These are phyloP conservation scores for Ectemnius lituratus DNA, from an alignment of 2,888 invertebrate species.

Conservation along the genomic window DNA sequence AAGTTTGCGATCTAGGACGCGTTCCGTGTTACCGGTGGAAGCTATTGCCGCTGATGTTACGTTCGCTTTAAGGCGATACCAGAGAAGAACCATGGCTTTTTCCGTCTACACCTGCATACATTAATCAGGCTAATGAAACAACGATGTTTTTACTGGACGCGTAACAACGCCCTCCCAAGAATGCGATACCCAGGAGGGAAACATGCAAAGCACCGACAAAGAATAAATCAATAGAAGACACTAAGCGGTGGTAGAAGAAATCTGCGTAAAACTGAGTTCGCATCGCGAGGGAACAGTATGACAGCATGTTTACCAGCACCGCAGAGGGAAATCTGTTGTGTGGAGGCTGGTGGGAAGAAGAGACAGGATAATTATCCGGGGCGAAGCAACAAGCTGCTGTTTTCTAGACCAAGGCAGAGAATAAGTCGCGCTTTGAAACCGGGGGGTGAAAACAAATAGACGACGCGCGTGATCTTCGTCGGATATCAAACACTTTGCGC, in stretches of 20 bases:
- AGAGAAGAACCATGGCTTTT: background rate
- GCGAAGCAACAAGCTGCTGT: background rate
- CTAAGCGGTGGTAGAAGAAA: background rate
- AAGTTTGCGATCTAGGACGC: slow-evolving; percentile 29
- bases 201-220: background rate
- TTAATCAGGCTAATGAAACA: slow-evolving; percentile 32
- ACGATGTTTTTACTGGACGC: slow-evolving; percentile 22
- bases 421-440: slow-evolving; percentile 3
- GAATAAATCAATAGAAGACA: background rate
- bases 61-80: background rate
- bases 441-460: no score
- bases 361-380: slow-evolving; percentile 8
- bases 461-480: no score
- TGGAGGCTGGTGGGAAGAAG: background rate
- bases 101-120: background rate
- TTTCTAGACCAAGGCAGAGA: background rate
- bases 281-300: background rate
- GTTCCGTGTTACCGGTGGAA: background rate
- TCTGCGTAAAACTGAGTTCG: background rate
- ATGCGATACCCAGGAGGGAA: slow-evolving; percentile 8
- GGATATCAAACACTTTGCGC: no score
- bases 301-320: background rate
- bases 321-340: background rate
- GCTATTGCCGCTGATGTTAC: background rate
- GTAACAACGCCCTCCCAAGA: slow-evolving; percentile 18